Evolutionary conservation across 2,888 invertebrate species (phyloP), one percentile per base, ranked within the genome.

Genomic region (Himalopsyche tibetana): DNA sequence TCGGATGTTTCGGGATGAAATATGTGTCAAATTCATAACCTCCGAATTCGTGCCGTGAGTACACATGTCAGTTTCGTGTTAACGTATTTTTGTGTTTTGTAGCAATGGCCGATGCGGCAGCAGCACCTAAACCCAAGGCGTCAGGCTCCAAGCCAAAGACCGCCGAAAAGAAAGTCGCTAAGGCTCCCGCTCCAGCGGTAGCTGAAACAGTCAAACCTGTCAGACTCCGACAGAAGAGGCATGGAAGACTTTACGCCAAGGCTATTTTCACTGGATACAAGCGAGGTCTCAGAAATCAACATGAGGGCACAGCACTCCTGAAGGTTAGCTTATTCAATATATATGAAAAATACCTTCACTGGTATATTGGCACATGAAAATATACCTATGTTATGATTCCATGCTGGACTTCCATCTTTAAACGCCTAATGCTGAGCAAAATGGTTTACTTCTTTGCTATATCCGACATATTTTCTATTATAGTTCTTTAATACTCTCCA

Each of bases 181-280:
- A 94, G 89, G 93, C 92, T 84, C 92, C 94, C n/a, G 93, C 94
- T 80, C 94, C 93, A 88, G 93, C 93, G 45, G 93, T 94, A 55
- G 94, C 93, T 81, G 92, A 93, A 89, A 92, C 94, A 87, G 91
- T 93, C 15, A 94, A 94, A 90, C 92, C 94, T 81, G 90, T 92
- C 87, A 92, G 93, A 89, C 93, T 93, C 89, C 92, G 92, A 83
- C 94, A 90, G 92, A 93, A 93, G 90, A 90, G 93, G 82, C 97
- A 97, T 91, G 97, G 97, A 87, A 95, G 99, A 90, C 94, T 99
- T 82, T 99, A 99, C 91, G 98, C 98, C n/a, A 99, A 99, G 93
- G 99, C 98, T 74, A 97, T 99, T 84, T 99, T 99, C 93, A 98
- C 98, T 89, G 97, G 97, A 89, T 97, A 97, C 93, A 99, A 98